phyloP scores from a whole-genome alignment of 2,113 vertebrate species.

The Cygnus buccinator region DNA sequence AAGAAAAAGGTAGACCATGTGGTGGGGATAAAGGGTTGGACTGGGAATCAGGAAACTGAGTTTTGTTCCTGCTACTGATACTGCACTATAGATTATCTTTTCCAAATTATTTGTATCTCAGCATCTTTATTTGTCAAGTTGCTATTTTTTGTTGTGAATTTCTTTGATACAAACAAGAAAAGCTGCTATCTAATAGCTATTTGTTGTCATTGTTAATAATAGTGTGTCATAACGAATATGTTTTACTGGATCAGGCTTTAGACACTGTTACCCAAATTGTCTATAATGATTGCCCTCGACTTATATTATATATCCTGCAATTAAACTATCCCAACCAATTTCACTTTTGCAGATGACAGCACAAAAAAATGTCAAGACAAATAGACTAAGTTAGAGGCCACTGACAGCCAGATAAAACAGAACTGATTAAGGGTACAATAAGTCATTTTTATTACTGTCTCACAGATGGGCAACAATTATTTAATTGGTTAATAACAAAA shows the following conservation, averaged over 20 bases:
- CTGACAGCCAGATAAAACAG: constrained; percentile 34
- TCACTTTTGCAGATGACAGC: neutral
- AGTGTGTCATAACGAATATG: neutral
- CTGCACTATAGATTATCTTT: neutral
- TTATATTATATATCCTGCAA: neutral
- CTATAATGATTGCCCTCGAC: neutral
- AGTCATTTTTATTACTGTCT: constrained; percentile 37
- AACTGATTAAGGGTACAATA: constrained; percentile 36
- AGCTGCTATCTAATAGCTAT: neutral
- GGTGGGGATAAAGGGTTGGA: neutral
- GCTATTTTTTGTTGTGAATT: neutral
- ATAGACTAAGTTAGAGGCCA: constrained; percentile 4
- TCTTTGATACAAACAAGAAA: neutral
- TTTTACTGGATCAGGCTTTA: neutral
- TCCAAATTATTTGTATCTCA: neutral
- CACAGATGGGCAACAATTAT: constrained; percentile 41
- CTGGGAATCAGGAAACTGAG: neutral
- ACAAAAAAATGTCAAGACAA: constrained; percentile 3
- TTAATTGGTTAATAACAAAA: constrained; percentile 63
- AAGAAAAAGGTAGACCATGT: neutral
- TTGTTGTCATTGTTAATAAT: neutral
- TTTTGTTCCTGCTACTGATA: neutral
- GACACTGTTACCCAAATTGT: neutral
- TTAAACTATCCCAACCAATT: constrained; percentile 40
- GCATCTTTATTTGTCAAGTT: neutral